Evolutionary conservation across 2,113 vertebrate genomes (phyloP), one percentile per base, ranked within the genome.

Genomic region (Falcunculus frontatus): DNA sequence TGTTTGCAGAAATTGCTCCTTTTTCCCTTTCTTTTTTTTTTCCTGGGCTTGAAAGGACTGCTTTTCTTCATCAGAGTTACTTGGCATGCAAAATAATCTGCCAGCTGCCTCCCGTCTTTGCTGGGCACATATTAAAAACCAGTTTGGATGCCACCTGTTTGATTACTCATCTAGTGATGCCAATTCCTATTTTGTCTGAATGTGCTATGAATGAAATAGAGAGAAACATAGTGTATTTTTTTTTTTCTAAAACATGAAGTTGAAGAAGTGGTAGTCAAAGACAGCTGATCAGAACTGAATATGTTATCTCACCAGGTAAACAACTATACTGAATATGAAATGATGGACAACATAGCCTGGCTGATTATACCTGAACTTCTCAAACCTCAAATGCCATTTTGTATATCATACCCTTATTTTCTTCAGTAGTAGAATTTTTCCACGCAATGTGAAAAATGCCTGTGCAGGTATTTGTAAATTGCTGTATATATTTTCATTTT

Each of bases 131-230:
- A 57, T 68, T 53, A 88, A 68, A 81, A 94, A 84, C 26, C 22
- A 79, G 59, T 86, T 70, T 56, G 81, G 56, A 57, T 86, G 72
- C 94, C 94, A 89, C 97, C 95, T 97, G 95, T 92, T 93, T 87
- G 95, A 96, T 94, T 87, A 87, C 56, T 92, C 89, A 90, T 81
- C 53, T 30, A 52, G 23, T 42, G 33, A 83, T 80, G 70, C 80
- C 88, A 91, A 41, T 81, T 93, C 46, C 68, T 67, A 47, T 94
- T 94, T 80, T 59, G n/a, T 75, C 85, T 77, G 67, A 90, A 87
- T 5, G 4, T 96, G 67, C 19, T 67, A 64, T 55, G 59, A 94
- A 69, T 5, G 0, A 81, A 96, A 93, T 60, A 91, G 83, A 77
- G 13, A 84, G 16, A 14, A 85, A 73, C 18, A 69, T 17, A 87